These are phyloP conservation scores for Timema cristinae DNA, from an alignment of 2,888 invertebrate species.

Conservation along the genomic window DNA sequence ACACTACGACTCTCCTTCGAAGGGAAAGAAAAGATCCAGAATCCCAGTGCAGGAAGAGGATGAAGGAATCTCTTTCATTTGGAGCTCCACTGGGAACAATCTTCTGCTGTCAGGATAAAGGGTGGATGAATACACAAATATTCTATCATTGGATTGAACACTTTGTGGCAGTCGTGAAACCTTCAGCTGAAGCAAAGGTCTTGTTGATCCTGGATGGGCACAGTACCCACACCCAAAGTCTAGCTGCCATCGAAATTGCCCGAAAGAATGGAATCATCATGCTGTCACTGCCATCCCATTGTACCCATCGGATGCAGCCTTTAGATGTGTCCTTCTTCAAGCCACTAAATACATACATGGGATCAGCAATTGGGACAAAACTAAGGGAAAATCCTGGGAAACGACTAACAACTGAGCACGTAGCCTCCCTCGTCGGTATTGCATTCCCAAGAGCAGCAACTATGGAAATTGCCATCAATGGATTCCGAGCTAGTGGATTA, in stretches of 20 bases:
- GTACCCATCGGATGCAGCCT: background rate
- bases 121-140: slow-evolving; percentile 30
- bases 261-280: slow-evolving; percentile 11
- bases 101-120: slow-evolving; percentile 29
- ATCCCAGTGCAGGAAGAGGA: too few relatives aligned
- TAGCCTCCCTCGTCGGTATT: too few relatives aligned
- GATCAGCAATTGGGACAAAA: slow-evolving; percentile 15
- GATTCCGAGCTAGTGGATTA: slow-evolving; percentile 18
- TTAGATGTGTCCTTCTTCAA: slow-evolving; percentile 12
- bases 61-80: slow-evolving; percentile 14
- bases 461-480: slow-evolving; percentile 22
- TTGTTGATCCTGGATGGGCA: background rate
- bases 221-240: slow-evolving; percentile 5
- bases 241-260: background rate
- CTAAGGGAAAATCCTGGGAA: slow-evolving; percentile 22
- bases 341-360: slow-evolving; percentile 19
- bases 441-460: background rate
- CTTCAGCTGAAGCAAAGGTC: background rate
- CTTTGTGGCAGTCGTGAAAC: slow-evolving; percentile 5
- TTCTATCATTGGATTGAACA: slow-evolving; percentile 16
- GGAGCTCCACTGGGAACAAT: slow-evolving; percentile 30
- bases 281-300: slow-evolving; percentile 13
- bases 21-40: too few relatives aligned
- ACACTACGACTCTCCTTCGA: too few relatives aligned
- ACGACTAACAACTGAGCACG: slow-evolving; percentile 14